These are phyloP conservation scores for Prionace glauca DNA, from an alignment of 2,797 vertebrate genomes.

Conservation along the genomic window DNA sequence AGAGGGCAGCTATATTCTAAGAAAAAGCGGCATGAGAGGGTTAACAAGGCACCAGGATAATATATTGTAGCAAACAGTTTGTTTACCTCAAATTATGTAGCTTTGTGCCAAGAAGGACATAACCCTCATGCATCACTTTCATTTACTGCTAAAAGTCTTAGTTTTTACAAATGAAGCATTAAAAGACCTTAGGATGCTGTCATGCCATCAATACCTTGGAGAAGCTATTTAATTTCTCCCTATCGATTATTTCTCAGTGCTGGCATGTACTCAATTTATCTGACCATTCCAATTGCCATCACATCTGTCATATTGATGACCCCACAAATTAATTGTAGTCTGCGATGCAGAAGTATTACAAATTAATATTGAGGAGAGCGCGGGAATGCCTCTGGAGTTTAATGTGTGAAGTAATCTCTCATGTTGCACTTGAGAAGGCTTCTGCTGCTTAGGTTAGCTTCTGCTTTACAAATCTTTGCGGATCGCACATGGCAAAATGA, in stretches of 20 bases:
- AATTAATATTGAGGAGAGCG: slow-evolving; percentile 2
- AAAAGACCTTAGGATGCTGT: neutral
- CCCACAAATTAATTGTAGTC: slow-evolving; percentile 13
- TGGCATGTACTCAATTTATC: slow-evolving; percentile 16
- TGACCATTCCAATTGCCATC: slow-evolving; percentile 16
- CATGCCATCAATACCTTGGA: slow-evolving; percentile 10
- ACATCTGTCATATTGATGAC: slow-evolving; percentile 9
- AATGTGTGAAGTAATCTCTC: slow-evolving; percentile 1
- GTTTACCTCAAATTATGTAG: neutral
- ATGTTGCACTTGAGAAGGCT: neutral
- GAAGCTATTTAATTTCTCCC: slow-evolving; percentile 18
- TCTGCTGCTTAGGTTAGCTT: neutral
- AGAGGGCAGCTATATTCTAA: neutral
- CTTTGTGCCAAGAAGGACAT: neutral
- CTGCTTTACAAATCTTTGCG: neutral
- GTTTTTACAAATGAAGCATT: slow-evolving; percentile 22
- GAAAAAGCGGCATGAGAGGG: neutral
- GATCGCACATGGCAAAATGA: too few species aligned
- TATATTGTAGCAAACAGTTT: neutral
- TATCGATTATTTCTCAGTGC: slow-evolving; percentile 28
- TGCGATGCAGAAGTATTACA: neutral
- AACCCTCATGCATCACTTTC: neutral
- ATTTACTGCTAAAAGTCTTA: slow-evolving; percentile 10
- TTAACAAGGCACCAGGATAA: neutral
- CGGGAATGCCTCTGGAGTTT: neutral